phyloP scores from a whole-genome alignment of 1,140 invertebrate genomes.

The Drosophila azteca region DNA sequence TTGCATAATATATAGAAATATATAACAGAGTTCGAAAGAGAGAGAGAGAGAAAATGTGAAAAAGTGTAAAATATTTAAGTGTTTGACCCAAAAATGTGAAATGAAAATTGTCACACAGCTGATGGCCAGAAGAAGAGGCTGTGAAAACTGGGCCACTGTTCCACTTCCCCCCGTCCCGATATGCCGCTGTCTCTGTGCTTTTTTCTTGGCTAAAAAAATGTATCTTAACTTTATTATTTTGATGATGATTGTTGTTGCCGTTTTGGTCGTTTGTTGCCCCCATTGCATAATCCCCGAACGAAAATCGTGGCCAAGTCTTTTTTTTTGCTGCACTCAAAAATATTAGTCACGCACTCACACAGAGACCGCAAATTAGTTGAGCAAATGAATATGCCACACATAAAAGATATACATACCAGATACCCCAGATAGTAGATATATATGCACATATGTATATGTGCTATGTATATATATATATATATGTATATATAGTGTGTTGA shows the following conservation, averaged over 20 bases:
- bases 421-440: conserved; percentile 28
- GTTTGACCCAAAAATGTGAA: conserved; percentile 56
- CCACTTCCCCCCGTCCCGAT: conserved; percentile 35
- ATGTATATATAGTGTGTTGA: conserved; percentile 47
- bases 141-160: conserved; percentile 66
- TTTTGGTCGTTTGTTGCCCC: conserved; percentile 40
- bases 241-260: conserved; percentile 46
- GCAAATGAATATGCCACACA: conserved; percentile 64
- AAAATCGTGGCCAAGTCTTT: conserved; percentile 69
- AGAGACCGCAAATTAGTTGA: conserved; percentile 69
- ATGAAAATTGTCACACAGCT: conserved; percentile 65
- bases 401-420: conserved; percentile 34
- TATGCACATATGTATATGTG: conserved; percentile 31
- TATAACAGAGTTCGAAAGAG: not conserved
- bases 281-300: conserved; percentile 58
- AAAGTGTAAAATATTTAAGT: conserved; percentile 29
- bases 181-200: conserved; percentile 1
- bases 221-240: conserved; percentile 66
- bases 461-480: conserved; percentile 47
- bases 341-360: conserved; percentile 77
- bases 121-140: conserved; percentile 2
- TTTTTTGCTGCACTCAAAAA: conserved; percentile 63
- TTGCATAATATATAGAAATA: conserved; percentile 31
- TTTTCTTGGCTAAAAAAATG: conserved; percentile 30
- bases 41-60: conserved; percentile 8